Conservation (phyloP, 1,140 invertebrate species). For the Forficula auricularia region DNA sequence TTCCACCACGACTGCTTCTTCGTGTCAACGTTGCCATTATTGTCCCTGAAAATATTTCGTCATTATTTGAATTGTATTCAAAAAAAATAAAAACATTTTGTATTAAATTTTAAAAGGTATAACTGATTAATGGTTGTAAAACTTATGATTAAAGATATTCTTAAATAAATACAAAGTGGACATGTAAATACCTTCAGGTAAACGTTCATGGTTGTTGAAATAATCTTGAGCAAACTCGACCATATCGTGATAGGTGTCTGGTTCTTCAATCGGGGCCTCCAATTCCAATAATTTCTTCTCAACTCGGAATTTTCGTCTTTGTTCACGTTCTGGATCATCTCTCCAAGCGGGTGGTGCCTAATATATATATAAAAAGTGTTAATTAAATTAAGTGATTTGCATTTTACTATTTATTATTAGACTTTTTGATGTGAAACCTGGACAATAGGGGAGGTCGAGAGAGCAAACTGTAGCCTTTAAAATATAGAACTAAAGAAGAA, state of each 20-base stretch:
- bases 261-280: slow-evolving; percentile 28
- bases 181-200: slow-evolving; percentile 42
- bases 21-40: slow-evolving; percentile 78
- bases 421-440: slow-evolving; percentile 12
- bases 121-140: too few species aligned
- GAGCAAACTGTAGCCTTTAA: too few species aligned
- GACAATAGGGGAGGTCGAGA: too few species aligned
- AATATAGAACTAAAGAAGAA: too few species aligned
- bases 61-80: too few species aligned
- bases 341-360: too few species aligned
- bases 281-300: slow-evolving; percentile 71
- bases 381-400: too few species aligned
- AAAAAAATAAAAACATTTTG: too few species aligned
- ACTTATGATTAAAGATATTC: too few species aligned
- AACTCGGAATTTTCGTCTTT: slow-evolving; percentile 61
- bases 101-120: too few species aligned
- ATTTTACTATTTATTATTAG: slow-evolving; percentile 9
- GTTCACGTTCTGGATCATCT: slow-evolving; percentile 40
- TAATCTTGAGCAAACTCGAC: slow-evolving; percentile 84
- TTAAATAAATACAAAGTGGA: too few species aligned
- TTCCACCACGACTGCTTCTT: slow-evolving; percentile 48
- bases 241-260: slow-evolving; percentile 54
- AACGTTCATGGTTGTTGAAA: slow-evolving; percentile 77
- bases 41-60: slow-evolving; percentile 34
- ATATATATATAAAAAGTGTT: too few species aligned